Evolutionary conservation across 2,888 invertebrate species (phyloP), one percentile per base, ranked within the genome.

Genomic region (Baccha elongata): DNA sequence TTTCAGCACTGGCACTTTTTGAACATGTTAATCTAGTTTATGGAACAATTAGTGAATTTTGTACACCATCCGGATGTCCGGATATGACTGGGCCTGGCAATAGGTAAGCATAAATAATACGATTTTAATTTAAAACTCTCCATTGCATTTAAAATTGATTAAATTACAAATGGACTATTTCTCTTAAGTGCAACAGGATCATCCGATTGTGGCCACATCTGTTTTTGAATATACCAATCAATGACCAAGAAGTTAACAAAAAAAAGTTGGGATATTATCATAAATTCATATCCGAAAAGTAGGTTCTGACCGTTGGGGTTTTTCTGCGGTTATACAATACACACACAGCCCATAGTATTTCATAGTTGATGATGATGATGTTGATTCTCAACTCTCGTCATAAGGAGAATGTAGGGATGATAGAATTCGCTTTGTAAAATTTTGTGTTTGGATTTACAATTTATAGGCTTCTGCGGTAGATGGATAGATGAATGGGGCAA

Each of bases 11-110:
- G 92, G 97, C 98, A 93, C 96, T 99, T 91, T 99, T 99, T 92
- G 98, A 99, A 92, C 99, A 99, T 92, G 97, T 99, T 88, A 99
- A 99, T 93, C 94, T 99, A 92, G 94, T 99, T 89, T 99, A 99
- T 93, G 99, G 99, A 91, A 96, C 98, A 87, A 95, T 99, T 92
- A 98, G 98, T 88, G 99, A 99, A 94, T 98, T 97, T 94, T 99
- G 99, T 94, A 98, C 98, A 89, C 95, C 96, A 91, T 96, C 96
- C 86, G 94, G 95, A 88, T 99, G 99, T 93, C 95, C 98, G 86
- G 97, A 97, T 92, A 99, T 99, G 99, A 95, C 96, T 88, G 99
- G 97, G 88, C 99, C 99, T 85, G 97, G 96, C 91, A 96, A 97
- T 92, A 95, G 95, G 96, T 96, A 92, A 92, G 91, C 52, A 48